Base-by-base conservation (phyloP, 2,113 vertebrate species). In the Noturus placidus region DNA sequence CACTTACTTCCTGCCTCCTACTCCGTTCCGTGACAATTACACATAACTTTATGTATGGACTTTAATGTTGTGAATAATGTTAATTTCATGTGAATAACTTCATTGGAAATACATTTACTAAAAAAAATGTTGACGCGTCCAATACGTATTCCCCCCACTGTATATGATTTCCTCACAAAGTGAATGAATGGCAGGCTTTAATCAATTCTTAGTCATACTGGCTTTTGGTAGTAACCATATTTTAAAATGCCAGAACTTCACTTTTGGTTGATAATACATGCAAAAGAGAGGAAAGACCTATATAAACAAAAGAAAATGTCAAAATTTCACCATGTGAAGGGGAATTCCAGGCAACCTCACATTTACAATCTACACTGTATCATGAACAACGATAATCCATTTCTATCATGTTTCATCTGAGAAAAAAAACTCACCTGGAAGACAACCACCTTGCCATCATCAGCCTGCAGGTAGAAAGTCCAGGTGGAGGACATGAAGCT, bases 401-500 rank as follows among this genome's bases (percentile, higher is more conserved):
- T 25, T 42, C 15, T n/a, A 46, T 42, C 17, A 74, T 50, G 20
- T 25, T n/a, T 52, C 5, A n/a, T 78, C 46, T 78, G 46, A 78
- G 54, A 11, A 38, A 27, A 82, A 56, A 9, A 11, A 84, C 93
- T 91, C 91, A 99, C 98, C 97, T 99, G 98, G 83, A 99, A 99
- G 72, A 99, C 97, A 82, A 99, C 96, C 20, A 99, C 96, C 91
- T 98, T 99, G 90, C 97, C 97, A 2, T 97, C 97, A 0, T 99
- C 98, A 0, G 97, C 97, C 95, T 99, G 98, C 91, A 99, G 94
- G 93, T 99, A 99, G 93, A 99, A 99, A 72, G 98, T 99, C 98
- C 98, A 99, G 54, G 97, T 98, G 91, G 98, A 99, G 91, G 98
- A 99, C 92, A 99, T 97, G 89, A 99, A 97, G 92, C 97, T 97